phyloP scores from a whole-genome alignment of 2,888 invertebrate genomes.

The Drosophila silvestris region DNA sequence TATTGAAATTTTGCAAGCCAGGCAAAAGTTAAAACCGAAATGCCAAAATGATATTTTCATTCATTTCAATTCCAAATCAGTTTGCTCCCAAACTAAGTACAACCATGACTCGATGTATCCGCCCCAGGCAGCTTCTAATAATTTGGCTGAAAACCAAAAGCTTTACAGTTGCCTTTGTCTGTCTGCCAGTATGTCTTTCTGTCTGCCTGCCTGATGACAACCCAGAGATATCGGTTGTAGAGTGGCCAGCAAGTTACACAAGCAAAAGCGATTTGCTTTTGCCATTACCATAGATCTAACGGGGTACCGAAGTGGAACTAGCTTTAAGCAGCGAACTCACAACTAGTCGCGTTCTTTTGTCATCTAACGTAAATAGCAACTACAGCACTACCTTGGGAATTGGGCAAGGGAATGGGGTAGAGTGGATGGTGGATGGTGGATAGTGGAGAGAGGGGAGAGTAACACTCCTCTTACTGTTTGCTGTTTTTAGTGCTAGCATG shows the following conservation, averaged over 20 bases:
- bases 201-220: slow-evolving; percentile 61
- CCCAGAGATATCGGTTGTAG: slow-evolving; percentile 64
- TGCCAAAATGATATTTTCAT: slow-evolving; percentile 54
- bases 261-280: slow-evolving; percentile 67
- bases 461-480: slow-evolving; percentile 1
- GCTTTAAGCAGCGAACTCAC: slow-evolving; percentile 31
- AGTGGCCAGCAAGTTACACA: slow-evolving; percentile 52
- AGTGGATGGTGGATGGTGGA: background rate
- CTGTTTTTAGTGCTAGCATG: slow-evolving; percentile 52
- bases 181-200: slow-evolving; percentile 6
- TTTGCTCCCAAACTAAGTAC: slow-evolving; percentile 11
- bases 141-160: slow-evolving; percentile 79
- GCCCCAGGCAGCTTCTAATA: slow-evolving; percentile 49
- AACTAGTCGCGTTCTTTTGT: slow-evolving; percentile 49
- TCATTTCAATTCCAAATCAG: slow-evolving; percentile 73
- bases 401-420: background rate
- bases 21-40: slow-evolving; percentile 59
- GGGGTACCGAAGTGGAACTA: slow-evolving; percentile 48
- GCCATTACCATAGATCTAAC: slow-evolving; percentile 73
- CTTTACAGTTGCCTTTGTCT: background rate
- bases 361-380: slow-evolving; percentile 66
- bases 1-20: slow-evolving; percentile 72
- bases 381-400: slow-evolving; percentile 6
- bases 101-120: background rate
- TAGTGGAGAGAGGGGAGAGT: background rate